Conservation (phyloP, 2,797 vertebrate genomes). For the Apodemus agrarius region DNA sequence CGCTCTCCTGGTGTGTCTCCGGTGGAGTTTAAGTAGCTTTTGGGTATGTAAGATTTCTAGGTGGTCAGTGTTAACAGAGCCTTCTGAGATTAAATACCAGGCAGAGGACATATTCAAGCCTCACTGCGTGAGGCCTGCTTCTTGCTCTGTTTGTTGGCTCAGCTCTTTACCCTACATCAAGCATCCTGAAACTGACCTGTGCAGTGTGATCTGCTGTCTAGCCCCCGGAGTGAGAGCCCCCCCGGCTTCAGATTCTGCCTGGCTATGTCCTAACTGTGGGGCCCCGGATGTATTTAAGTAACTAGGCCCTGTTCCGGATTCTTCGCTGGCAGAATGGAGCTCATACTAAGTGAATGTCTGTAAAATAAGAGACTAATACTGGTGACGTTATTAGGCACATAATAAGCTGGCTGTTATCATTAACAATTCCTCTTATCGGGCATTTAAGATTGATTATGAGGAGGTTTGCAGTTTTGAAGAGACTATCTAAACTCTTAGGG, state of each 20-base stretch:
- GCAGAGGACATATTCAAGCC: neutral
- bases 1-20: neutral
- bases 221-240: neutral
- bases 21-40: neutral
- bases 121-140: neutral
- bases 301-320: conserved; percentile 26
- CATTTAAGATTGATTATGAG: conserved; percentile 7
- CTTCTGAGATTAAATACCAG: neutral
- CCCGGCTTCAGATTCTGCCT: neutral
- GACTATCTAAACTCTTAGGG: neutral
- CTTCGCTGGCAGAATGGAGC: conserved; percentile 34
- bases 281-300: neutral
- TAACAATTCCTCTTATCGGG: neutral
- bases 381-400: neutral
- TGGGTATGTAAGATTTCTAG: conserved; percentile 35
- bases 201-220: neutral
- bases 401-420: conserved; percentile 22
- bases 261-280: neutral
- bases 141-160: conserved; percentile 1
- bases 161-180: neutral
- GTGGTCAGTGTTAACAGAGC: neutral
- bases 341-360: conserved; percentile 1
- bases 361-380: conserved; percentile 29
- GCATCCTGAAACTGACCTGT: neutral
- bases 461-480: neutral